A percentile compares a stretch with the other conserved stretches of the same genome.
These are phyloP conservation scores for Aptenodytes forsteri DNA, from an alignment of 2,113 vertebrate species.

Conservation along the genomic window DNA sequence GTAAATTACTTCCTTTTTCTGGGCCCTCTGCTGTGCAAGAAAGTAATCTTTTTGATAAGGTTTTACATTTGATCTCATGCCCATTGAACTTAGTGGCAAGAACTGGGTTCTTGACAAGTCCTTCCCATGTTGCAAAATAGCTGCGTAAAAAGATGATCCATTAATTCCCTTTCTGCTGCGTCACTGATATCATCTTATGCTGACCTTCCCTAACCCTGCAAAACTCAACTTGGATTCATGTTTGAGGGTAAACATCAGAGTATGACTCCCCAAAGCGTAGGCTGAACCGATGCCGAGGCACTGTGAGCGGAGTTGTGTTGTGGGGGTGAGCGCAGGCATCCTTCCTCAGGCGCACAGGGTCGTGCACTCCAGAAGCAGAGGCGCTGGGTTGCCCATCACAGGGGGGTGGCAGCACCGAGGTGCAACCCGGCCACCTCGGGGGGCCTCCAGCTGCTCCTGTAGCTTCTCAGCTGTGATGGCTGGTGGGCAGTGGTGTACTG, in stretches of 20 bases:
- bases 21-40: background rate
- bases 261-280: accelerated
- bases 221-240: background rate
- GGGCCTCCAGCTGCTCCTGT: background rate
- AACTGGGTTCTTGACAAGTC: background rate
- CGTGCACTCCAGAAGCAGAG: accelerated
- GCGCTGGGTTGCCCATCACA: accelerated
- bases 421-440: background rate
- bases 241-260: background rate
- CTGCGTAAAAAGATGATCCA: background rate
- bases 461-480: background rate
- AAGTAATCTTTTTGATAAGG: background rate
- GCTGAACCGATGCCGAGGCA: accelerated
- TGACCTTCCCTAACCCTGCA: background rate
- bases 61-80: background rate
- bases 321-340: background rate
- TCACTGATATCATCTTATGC: background rate
- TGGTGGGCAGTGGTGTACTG: background rate
- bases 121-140: background rate
- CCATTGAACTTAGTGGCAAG: background rate
- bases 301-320: accelerated
- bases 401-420: background rate
- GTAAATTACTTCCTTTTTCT: slow-evolving; percentile 2
- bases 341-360: accelerated
- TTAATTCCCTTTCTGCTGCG: background rate